These are phyloP conservation scores for Rhinopomastus cyanomelas DNA, from an alignment of 2,113 vertebrate species.

Conservation along the genomic window DNA sequence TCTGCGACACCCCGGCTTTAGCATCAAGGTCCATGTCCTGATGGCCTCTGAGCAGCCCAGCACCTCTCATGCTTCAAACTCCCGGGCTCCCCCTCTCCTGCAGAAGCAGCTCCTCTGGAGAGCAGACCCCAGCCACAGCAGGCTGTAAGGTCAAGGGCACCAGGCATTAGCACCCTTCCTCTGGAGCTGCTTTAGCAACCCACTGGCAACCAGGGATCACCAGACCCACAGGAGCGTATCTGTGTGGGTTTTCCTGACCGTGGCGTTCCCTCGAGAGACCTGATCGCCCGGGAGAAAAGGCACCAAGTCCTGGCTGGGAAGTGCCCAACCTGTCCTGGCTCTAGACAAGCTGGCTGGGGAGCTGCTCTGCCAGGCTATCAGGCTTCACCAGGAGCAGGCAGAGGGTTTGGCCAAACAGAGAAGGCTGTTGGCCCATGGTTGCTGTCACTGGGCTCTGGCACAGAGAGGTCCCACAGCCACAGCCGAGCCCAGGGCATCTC, in stretches of 20 bases:
- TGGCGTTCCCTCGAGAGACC: background rate
- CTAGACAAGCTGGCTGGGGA: background rate
- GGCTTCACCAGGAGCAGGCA: too few relatives aligned
- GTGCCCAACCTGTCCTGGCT: background rate
- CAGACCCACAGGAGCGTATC: background rate
- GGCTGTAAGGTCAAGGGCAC: background rate
- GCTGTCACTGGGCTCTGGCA: too few relatives aligned
- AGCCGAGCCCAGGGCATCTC: too few relatives aligned
- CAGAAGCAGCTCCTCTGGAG: background rate
- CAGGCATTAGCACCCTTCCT: background rate
- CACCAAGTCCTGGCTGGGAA: background rate
- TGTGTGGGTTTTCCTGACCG: background rate
- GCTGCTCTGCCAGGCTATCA: too few relatives aligned
- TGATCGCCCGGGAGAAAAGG: background rate
- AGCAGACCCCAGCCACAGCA: background rate
- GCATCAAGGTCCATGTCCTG: background rate
- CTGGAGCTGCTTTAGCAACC: background rate
- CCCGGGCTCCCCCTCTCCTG: accelerated
- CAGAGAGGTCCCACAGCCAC: too few relatives aligned
- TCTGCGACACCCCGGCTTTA: background rate
- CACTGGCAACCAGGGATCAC: background rate
- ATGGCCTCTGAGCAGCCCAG: background rate
- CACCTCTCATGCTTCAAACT: background rate
- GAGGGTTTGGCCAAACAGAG: too few relatives aligned
- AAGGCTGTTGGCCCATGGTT: too few relatives aligned